Evolutionary conservation across 1,140 invertebrate species (phyloP).

Genomic region (Muscidifurax raptorellus): DNA sequence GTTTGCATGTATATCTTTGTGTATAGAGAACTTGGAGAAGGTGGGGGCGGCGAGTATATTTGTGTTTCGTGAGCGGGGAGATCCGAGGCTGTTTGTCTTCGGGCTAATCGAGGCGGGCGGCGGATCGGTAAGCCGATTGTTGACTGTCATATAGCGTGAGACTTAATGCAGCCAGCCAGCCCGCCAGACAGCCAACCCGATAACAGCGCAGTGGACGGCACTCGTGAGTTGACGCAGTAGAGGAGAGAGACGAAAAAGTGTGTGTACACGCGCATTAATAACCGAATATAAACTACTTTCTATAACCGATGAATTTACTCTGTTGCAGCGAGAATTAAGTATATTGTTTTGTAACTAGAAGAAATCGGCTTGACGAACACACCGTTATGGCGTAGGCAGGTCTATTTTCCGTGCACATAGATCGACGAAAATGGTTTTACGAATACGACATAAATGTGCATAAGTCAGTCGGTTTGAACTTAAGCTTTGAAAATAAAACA

Average conservation of each 20-base stretch:
- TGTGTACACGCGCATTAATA: not conserved
- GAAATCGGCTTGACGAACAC: too few relatives aligned
- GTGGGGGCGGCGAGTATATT: not conserved
- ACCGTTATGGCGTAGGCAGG: too few relatives aligned
- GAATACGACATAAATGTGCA: too few relatives aligned
- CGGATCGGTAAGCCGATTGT: conserved; percentile 35
- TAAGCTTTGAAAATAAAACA: not conserved
- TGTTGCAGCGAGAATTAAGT: not conserved
- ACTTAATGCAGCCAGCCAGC: conserved; percentile 22
- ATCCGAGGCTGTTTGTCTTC: conserved; percentile 32
- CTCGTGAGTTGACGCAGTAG: not conserved
- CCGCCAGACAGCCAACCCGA: not conserved
- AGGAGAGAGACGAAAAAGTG: not conserved
- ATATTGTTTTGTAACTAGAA: too few relatives aligned
- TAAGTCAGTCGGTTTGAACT: not conserved
- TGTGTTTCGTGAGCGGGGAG: conserved; percentile 13
- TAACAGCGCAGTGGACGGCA: not conserved
- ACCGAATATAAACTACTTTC: not conserved
- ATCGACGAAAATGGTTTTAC: too few relatives aligned
- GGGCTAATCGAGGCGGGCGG: conserved; percentile 18
- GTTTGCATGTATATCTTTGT: not conserved
- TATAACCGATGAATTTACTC: not conserved
- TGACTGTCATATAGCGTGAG: conserved; percentile 37
- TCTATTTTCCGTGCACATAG: too few relatives aligned
- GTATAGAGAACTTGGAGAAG: not conserved